Conservation (phyloP, 1,140 invertebrate species). For the Thalassaphorura encarpata region DNA sequence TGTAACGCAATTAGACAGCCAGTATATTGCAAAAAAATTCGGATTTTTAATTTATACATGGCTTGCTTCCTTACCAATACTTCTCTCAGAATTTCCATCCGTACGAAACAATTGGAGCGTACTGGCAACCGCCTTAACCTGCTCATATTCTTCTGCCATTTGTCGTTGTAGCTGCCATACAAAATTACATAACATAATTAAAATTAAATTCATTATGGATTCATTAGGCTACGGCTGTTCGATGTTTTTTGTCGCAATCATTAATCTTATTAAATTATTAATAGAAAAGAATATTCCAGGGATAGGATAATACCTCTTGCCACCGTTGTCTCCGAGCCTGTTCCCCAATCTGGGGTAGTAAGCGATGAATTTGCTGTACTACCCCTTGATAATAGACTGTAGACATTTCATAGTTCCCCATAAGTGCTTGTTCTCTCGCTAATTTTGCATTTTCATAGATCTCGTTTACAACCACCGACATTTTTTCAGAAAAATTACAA, state of each 20-base stretch:
- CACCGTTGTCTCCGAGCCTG: constrained; percentile 72
- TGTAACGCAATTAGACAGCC: no score
- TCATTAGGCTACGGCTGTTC: no score
- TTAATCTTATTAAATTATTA: no score
- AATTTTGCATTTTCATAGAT: constrained; percentile 86
- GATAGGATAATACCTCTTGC: constrained; percentile 58
- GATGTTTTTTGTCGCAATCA: no score
- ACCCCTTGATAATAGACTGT: constrained; percentile 91
- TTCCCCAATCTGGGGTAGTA: constrained; percentile 68
- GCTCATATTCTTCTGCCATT: constrained; percentile 79
- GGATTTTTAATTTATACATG: no score
- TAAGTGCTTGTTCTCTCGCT: constrained; percentile 84
- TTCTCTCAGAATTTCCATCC: constrained; percentile 41
- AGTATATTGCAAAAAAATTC: no score
- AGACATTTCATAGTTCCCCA: constrained; percentile 91
- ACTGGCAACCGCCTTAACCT: constrained; percentile 68
- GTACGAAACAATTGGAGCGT: constrained; percentile 54
- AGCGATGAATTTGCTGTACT: constrained; percentile 75
- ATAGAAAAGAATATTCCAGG: no score
- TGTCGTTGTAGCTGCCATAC: constrained; percentile 68
- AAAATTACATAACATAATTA: constrained; percentile 9
- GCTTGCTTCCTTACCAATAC: constrained; percentile 13
- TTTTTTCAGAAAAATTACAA: no score
- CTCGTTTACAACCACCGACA: constrained; percentile 74
- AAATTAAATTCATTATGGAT: constrained; percentile 4